Percentiles rank a stretch among this genome's conserved stretches.
phyloP scores from a whole-genome alignment of 92 coral and sea anemone genomes.

The Phymanthus crucifer region DNA sequence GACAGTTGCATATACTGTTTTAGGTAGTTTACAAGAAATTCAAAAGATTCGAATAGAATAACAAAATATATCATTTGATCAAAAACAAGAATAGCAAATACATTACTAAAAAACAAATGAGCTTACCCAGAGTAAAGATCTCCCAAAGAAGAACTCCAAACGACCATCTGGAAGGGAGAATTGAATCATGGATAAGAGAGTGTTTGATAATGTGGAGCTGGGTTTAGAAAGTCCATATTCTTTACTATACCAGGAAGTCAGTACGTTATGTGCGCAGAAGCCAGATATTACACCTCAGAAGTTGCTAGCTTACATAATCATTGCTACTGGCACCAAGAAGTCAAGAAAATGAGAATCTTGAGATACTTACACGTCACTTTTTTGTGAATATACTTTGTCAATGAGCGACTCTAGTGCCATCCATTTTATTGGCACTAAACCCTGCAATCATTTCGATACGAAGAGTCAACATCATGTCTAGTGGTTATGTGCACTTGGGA shows the following conservation, averaged over 20 bases:
- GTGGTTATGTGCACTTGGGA: too few species aligned
- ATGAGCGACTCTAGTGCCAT: conserved; percentile 91
- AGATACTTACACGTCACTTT: conserved; percentile 89
- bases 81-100: not conserved
- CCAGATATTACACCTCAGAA: too few species aligned
- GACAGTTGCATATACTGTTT: not conserved
- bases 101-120: not conserved
- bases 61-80: not conserved
- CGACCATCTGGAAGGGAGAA: conserved; percentile 76
- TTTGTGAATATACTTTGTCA: conserved; percentile 84
- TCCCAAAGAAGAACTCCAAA: conserved; percentile 95
- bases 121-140: conserved; percentile 91
- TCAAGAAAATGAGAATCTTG: not conserved
- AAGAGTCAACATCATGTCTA: not conserved
- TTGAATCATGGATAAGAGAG: not conserved
- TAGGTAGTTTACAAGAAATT: not conserved
- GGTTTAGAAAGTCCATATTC: too few species aligned
- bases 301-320: too few species aligned
- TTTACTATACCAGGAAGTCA: too few species aligned
- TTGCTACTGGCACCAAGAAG: too few species aligned
- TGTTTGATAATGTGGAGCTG: too few species aligned
- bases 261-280: not conserved
- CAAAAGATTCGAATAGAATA: not conserved
- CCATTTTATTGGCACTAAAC: conserved; percentile 96
- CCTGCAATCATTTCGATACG: conserved; percentile 35